These are phyloP conservation scores for Zoanthus solanderi DNA, from an alignment of 92 coral and sea anemone genomes.

Conservation along the genomic window DNA sequence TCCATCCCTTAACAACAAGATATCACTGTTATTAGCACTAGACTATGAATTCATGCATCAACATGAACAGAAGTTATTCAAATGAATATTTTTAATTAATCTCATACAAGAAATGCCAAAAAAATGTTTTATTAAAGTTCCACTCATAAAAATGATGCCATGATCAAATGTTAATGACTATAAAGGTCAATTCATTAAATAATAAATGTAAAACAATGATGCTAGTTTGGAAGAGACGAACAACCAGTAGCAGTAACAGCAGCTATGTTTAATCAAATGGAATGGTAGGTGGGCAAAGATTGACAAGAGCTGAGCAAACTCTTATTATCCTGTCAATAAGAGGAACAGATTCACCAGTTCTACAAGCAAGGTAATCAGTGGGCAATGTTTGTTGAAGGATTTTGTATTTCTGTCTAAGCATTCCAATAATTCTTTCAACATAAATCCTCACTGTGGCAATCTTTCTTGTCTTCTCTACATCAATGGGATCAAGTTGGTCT, in stretches of 20 bases:
- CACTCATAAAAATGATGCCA: slow-evolving; percentile 8
- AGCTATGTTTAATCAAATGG: slow-evolving; percentile 23
- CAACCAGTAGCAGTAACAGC: slow-evolving; percentile 15
- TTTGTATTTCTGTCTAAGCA: slow-evolving; percentile 26
- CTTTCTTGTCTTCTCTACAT: slow-evolving; percentile 19
- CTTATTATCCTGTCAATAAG: background rate
- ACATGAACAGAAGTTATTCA: slow-evolving; percentile 8
- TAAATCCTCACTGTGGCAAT: slow-evolving; percentile 32
- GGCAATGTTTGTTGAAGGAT: slow-evolving; percentile 44
- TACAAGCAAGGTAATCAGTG: slow-evolving; percentile 46
- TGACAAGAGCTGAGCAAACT: slow-evolving; percentile 6
- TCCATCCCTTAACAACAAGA: too few relatives aligned
- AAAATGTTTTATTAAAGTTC: slow-evolving; percentile 11
- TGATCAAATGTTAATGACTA: background rate
- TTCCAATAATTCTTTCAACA: slow-evolving; percentile 44
- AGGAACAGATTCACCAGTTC: slow-evolving; percentile 33
- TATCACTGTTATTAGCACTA: slow-evolving; percentile 7
- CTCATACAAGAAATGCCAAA: slow-evolving; percentile 14
- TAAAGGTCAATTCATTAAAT: background rate
- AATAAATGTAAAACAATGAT: background rate
- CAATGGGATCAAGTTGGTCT: slow-evolving; percentile 11
- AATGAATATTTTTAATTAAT: slow-evolving; percentile 5
- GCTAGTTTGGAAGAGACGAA: slow-evolving; percentile 4
- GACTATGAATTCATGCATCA: slow-evolving; percentile 5
- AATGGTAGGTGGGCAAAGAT: background rate